Percentiles rank a stretch among this genome's conserved stretches.
phyloP scores from a whole-genome alignment of 2,888 invertebrate genomes.

The Erpobdella octoculata region DNA sequence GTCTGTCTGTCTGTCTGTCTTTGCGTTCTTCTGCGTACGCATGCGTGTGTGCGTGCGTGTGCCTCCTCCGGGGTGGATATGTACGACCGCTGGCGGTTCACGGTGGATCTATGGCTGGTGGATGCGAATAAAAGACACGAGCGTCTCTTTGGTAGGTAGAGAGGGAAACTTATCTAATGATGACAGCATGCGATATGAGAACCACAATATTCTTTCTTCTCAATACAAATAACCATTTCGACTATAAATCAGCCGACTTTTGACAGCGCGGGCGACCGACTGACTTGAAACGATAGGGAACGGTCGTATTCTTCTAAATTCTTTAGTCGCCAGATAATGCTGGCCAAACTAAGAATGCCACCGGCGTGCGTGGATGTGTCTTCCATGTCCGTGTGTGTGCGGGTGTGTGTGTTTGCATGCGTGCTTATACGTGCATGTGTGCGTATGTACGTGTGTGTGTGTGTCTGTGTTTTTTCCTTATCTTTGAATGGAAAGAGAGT shows the following conservation, averaged over 20 bases:
- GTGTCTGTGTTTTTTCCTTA: neutral
- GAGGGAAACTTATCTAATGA: constrained; percentile 26
- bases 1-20: neutral
- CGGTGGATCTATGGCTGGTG: constrained; percentile 4
- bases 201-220: constrained; percentile 28
- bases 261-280: constrained; percentile 27
- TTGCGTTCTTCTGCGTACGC: neutral
- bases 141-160: constrained; percentile 16
- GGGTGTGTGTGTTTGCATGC: neutral
- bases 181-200: constrained; percentile 28
- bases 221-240: constrained; percentile 31
- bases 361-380: constrained; percentile 5
- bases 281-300: constrained; percentile 26
- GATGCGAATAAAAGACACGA: constrained; percentile 10
- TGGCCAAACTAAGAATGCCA: neutral
- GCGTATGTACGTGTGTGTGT: neutral
- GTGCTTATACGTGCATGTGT: constrained; percentile 6
- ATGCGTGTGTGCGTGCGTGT: neutral
- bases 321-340: constrained; percentile 23
- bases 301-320: constrained; percentile 24
- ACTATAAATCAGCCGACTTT: constrained; percentile 32
- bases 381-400: neutral
- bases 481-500: neutral
- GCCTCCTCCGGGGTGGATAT: neutral
- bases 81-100: neutral